These are phyloP conservation scores for honey bee (Apis mellifera) DNA, from an alignment of 1,140 invertebrate genomes.

Conservation along the genomic window Amel_HAv3.1 CM009946.2:5329001-5329500, in stretches of 20 bases:
- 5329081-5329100: conserved; percentile 60
- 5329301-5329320: conserved; percentile 53
- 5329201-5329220: background rate
- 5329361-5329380: background rate
- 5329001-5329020: background rate
- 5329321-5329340: conserved; percentile 39
- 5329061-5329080: conserved; percentile 44
- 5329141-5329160: background rate
- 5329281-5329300: conserved; percentile 51
- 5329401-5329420: conserved; percentile 11
- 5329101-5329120: conserved; percentile 19
- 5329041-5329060: background rate
- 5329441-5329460: background rate
- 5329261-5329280: conserved; percentile 49
- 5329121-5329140: conserved; percentile 17
- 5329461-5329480: background rate
- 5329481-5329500: too few relatives aligned
- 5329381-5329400: conserved; percentile 34
- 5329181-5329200: conserved; percentile 7
- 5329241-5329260: conserved; percentile 36
- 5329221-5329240: conserved; percentile 27
- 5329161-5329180: conserved; percentile 6
- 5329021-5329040: background rate
- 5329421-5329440: conserved; percentile 13
- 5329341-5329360: conserved; percentile 28